These are phyloP conservation scores for Calephelis virginiensis DNA, from an alignment of 1,140 invertebrate species.

Conservation along the genomic window DNA sequence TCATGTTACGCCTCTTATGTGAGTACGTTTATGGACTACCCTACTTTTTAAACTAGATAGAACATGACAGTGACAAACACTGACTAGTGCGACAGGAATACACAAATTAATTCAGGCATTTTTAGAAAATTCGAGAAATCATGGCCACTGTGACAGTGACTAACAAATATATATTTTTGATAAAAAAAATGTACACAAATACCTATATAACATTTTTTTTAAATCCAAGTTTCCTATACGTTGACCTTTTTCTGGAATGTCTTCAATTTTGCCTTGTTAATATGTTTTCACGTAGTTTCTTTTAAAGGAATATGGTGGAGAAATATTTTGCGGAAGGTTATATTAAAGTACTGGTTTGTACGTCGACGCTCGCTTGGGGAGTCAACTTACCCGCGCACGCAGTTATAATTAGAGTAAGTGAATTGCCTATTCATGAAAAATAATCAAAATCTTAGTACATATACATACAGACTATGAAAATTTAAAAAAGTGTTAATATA, in stretches of 20 bases:
- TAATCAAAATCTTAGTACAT: too few species aligned
- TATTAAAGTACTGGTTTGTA: slow-evolving; percentile 97
- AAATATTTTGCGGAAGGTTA: slow-evolving; percentile 93
- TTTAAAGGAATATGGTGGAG: slow-evolving; percentile 88
- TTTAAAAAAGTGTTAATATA: too few species aligned
- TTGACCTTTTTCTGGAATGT: too few species aligned
- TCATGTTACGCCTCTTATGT: too few species aligned
- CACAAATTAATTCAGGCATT: too few species aligned
- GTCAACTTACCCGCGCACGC: slow-evolving; percentile 99
- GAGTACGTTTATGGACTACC: background rate
- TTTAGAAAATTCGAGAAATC: too few species aligned
- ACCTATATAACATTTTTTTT: too few species aligned
- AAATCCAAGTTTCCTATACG: too few species aligned
- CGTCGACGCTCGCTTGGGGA: slow-evolving; percentile 99
- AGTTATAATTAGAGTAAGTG: slow-evolving; percentile 93
- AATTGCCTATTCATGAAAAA: background rate
- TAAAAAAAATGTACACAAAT: too few species aligned
- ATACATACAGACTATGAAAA: background rate
- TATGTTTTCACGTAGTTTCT: slow-evolving; percentile 20
- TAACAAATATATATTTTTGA: background rate
- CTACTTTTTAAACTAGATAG: background rate
- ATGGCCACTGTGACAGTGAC: background rate
- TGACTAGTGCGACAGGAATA: background rate
- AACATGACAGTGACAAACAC: background rate
- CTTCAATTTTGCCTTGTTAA: too few species aligned